phyloP scores from a whole-genome alignment of 2,888 invertebrate genomes.

The Synergus laeviventris region DNA sequence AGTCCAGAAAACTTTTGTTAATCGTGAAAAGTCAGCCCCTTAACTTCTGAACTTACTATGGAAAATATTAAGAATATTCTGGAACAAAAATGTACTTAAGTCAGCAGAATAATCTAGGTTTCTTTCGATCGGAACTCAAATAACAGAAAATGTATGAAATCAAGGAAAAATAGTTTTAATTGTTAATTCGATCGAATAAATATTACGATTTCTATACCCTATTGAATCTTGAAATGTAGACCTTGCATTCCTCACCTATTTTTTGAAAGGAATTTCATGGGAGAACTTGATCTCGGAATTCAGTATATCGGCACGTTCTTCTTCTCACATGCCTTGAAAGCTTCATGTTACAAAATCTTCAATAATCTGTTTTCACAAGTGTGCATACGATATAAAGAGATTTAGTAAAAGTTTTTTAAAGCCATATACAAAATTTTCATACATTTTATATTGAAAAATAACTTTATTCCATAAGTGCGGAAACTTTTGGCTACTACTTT shows the following conservation, averaged over 20 bases:
- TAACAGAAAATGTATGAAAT: not conserved
- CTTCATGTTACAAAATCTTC: not conserved
- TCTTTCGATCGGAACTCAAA: no score
- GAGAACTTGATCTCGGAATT: conserved; percentile 4
- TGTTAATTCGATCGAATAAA: not conserved
- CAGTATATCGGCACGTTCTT: conserved; percentile 1
- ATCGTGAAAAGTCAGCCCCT: not conserved
- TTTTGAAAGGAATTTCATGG: not conserved
- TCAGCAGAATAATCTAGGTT: not conserved
- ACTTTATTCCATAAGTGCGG: not conserved
- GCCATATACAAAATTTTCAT: not conserved
- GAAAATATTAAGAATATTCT: not conserved
- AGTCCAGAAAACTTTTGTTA: conserved; percentile 4
- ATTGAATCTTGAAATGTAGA: not conserved
- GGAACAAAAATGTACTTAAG: not conserved
- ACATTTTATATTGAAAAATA: not conserved
- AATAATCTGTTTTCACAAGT: conserved; percentile 4
- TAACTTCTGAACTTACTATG: not conserved
- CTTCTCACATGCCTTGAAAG: not conserved
- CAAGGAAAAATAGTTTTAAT: not conserved
- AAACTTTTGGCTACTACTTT: not conserved
- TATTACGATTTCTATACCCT: not conserved
- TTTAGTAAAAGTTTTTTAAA: not conserved
- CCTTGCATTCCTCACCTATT: not conserved
- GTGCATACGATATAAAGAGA: not conserved